Evolutionary conservation across 2,888 invertebrate species (phyloP).

Genomic region (Isoperla grammatica): DNA sequence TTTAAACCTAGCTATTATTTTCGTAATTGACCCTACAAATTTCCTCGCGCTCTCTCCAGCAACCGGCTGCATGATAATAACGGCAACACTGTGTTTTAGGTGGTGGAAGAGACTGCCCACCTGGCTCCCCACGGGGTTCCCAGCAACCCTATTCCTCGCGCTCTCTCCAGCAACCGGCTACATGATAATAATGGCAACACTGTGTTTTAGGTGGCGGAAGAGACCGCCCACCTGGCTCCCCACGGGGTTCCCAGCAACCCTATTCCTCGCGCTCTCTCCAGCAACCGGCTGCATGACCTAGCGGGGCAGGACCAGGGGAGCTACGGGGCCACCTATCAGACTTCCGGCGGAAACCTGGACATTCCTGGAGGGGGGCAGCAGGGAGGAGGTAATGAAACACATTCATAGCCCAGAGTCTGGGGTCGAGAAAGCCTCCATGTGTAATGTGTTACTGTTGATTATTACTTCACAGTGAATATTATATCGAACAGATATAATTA

Average conservation of each 20-base stretch:
- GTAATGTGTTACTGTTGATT: no score
- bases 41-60: no score
- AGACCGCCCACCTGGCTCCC: conserved; percentile 84
- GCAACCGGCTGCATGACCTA: conserved; percentile 72
- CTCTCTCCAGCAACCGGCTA: no score
- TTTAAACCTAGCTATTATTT: no score
- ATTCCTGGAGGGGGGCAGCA: conserved; percentile 49
- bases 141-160: conserved; percentile 83
- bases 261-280: conserved; percentile 78
- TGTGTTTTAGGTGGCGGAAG: conserved; percentile 59
- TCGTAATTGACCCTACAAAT: no score
- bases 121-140: conserved; percentile 94
- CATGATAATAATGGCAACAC: no score
- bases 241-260: conserved; percentile 93
- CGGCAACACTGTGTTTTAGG: no score
- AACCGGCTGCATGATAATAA: no score
- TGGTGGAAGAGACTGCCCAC: conserved; percentile 73
- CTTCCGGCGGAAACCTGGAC: conserved; percentile 59
- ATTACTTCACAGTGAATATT: no score
- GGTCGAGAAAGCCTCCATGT: no score
- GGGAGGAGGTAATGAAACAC: not conserved
- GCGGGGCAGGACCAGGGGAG: conserved; percentile 57
- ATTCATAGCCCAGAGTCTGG: no score
- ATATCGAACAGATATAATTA: no score
- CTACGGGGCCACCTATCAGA: conserved; percentile 72